A percentile compares a stretch with the other conserved stretches of the same genome.
Conservation (phyloP, 2,888 invertebrate genomes). For the Limnephilus auricula region DNA sequence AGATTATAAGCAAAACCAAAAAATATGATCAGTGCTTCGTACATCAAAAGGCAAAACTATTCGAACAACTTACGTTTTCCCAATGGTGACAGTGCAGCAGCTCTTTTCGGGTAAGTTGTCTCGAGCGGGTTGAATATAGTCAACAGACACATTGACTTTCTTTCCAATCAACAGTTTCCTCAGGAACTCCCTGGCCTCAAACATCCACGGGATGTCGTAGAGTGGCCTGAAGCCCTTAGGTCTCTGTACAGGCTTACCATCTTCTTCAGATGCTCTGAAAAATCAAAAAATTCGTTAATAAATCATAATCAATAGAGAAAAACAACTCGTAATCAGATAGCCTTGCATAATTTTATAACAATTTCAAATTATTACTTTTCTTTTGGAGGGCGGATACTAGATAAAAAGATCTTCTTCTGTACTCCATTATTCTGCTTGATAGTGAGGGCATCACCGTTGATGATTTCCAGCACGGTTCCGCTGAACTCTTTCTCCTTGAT, state of each 20-base stretch:
- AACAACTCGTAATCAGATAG: too few relatives aligned
- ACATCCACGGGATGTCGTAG: slow-evolving; percentile 99
- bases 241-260: slow-evolving; percentile 80
- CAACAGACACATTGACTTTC: slow-evolving; percentile 93
- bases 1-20: slow-evolving; percentile 15
- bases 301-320: too few relatives aligned
- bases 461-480: slow-evolving; percentile 92
- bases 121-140: slow-evolving; percentile 97
- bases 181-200: slow-evolving; percentile 97
- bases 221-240: slow-evolving; percentile 91
- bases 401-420: slow-evolving; percentile 94
- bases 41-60: neutral
- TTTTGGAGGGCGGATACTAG: slow-evolving; percentile 96
- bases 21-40: neutral
- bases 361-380: slow-evolving; percentile 75
- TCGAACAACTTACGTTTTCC: slow-evolving; percentile 81
- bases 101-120: slow-evolving; percentile 96
- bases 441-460: slow-evolving; percentile 95
- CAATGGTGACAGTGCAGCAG: slow-evolving; percentile 94
- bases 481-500: slow-evolving; percentile 89
- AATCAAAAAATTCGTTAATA: slow-evolving; percentile 9
- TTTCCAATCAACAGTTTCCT: slow-evolving; percentile 97
- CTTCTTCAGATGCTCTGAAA: slow-evolving; percentile 76
- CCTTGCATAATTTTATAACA: too few relatives aligned
- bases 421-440: slow-evolving; percentile 87